Base-by-base conservation (phyloP, 2,888 invertebrate genomes). In the Ochropleura leucogaster region DNA sequence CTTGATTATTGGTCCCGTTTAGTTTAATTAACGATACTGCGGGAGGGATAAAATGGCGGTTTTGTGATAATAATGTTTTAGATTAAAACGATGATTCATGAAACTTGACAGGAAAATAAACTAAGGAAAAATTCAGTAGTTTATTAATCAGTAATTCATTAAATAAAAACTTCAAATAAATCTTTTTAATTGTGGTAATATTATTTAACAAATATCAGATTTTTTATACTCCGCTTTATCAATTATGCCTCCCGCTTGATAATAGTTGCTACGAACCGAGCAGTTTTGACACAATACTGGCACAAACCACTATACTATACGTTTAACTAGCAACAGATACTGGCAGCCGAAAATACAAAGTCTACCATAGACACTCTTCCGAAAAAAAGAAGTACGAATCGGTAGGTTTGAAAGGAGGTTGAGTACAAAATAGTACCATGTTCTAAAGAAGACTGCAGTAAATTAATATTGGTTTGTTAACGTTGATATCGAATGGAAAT, bases 401-500 rank as follows among this genome's bases (percentile, higher is more conserved):
- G 46, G 12, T 12, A 51, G n/a, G 12, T 14, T 20, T 60, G 16
- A 51, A 60, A 71, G n/a, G 51, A 51, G 18, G 62, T 83, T 63
- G 30, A 20, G 53, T 64, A 57, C 46, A 62, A 53, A 66, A 44
- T 67, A 59, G 49, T 55, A 49, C 40, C 18, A 47, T n/a, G 59
- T 30, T 55, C 57, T 55, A 49, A 78, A 62, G 74, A 69, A 60
- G 71, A 73, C 71, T 53, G 55, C n/a, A 57, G 16, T 62, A 63
- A 63, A 84, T 65, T 1, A 65, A 68, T 65, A 74, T 49, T 64
- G n/a, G 73, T 44, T 53, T 14, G 64, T 64, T 47, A 51, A 40
- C 46, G 18, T 16, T 16, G 76, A 63, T 85, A 86, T 80, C 83
- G 60, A 85, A 68, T 87, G 88, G 87, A 87, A 87, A 87, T 83